Evolutionary conservation across 2,113 vertebrate genomes (phyloP).

Genomic region (Syrrhaptes paradoxus): DNA sequence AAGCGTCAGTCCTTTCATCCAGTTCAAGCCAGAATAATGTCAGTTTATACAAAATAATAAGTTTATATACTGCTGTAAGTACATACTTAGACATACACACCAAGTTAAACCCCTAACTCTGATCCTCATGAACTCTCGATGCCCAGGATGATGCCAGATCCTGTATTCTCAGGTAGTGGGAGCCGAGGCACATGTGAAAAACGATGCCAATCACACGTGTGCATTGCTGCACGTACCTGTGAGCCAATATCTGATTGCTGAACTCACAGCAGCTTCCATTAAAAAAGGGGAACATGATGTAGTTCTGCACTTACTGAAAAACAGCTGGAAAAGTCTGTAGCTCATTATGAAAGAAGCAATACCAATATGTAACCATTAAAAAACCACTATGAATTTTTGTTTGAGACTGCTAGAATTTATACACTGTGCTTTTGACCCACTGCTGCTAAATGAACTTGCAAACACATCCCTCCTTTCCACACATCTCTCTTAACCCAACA

Average conservation of each 20-base stretch:
- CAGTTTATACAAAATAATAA: background rate
- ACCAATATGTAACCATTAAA: background rate
- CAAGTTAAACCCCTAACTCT: background rate
- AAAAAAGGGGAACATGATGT: background rate
- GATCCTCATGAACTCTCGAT: background rate
- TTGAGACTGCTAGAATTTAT: background rate
- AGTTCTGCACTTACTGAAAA: background rate
- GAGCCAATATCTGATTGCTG: background rate
- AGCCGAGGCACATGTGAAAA: background rate
- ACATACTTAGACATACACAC: background rate
- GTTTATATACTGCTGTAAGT: background rate
- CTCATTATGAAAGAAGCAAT: background rate
- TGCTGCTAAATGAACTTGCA: background rate
- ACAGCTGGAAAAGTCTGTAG: background rate
- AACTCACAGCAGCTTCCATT: background rate
- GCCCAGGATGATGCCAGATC: background rate
- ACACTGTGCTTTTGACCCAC: accelerated
- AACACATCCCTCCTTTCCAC: background rate
- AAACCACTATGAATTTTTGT: background rate
- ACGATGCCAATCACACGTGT: background rate
- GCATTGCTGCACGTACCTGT: background rate
- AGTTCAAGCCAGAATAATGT: background rate
- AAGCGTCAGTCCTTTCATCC: background rate
- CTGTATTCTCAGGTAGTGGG: background rate
- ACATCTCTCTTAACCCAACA: background rate